phyloP scores from a whole-genome alignment of 2,888 invertebrate species.

The Axea sp. region DNA sequence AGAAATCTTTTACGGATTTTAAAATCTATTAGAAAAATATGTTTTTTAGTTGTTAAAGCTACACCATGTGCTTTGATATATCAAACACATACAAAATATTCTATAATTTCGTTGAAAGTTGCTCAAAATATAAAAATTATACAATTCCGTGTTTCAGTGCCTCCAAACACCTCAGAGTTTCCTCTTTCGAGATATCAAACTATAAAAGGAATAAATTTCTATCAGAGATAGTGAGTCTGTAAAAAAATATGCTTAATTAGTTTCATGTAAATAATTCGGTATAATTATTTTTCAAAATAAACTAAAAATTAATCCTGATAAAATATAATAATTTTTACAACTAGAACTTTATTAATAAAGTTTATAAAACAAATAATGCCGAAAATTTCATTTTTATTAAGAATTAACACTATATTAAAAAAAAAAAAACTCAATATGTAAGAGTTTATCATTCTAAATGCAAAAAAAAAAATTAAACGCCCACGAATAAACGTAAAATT shows the following conservation, averaged over 20 bases:
- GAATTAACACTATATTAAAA: too few species aligned
- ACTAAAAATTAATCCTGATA: too few species aligned
- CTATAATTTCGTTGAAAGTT: slow-evolving; percentile 24
- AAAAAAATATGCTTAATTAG: neutral
- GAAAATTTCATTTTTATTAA: too few species aligned
- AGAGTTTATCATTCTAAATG: too few species aligned
- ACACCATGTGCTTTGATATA: slow-evolving; percentile 24
- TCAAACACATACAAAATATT: slow-evolving; percentile 38
- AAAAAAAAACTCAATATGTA: too few species aligned
- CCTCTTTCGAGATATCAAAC: slow-evolving; percentile 12
- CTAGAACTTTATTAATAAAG: too few species aligned
- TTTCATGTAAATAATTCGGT: too few species aligned
- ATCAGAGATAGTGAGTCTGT: slow-evolving; percentile 25
- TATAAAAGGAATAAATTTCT: slow-evolving; percentile 32
- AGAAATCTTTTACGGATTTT: slow-evolving; percentile 7
- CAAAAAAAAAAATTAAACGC: too few species aligned
- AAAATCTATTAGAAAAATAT: slow-evolving; percentile 54
- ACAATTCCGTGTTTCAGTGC: slow-evolving; percentile 55
- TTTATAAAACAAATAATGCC: too few species aligned
- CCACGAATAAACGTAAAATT: too few species aligned
- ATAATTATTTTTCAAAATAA: too few species aligned
- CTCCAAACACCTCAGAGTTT: slow-evolving; percentile 52
- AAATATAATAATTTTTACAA: too few species aligned
- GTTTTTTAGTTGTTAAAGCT: slow-evolving; percentile 42
- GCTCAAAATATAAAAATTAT: slow-evolving; percentile 36